A percentile compares a stretch with the other conserved stretches of the same genome.
phyloP scores from a whole-genome alignment of 2,797 vertebrate genomes.

The Pantherophis vulpinus region DNA sequence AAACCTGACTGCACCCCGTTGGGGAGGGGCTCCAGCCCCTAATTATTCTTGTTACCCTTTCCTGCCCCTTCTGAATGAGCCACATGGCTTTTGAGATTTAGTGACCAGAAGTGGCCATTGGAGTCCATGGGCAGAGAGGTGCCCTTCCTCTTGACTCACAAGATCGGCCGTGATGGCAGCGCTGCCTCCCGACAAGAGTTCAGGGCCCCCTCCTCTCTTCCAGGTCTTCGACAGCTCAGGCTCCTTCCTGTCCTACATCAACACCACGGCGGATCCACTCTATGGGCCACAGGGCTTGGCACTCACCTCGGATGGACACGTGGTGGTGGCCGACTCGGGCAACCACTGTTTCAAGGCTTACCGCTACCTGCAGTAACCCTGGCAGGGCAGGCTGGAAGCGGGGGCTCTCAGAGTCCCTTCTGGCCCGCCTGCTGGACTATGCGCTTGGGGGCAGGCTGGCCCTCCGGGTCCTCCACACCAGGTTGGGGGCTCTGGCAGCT shows the following conservation, averaged over 20 bases:
- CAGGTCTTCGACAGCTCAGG: constrained; percentile 95
- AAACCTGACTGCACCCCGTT: neutral
- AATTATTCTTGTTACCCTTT: neutral
- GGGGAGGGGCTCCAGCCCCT: neutral
- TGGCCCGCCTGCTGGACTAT: neutral
- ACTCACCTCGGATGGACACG: constrained; percentile 93
- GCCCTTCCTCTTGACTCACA: neutral
- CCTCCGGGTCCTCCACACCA: neutral
- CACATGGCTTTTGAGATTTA: neutral
- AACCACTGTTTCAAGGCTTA: constrained; percentile 99
- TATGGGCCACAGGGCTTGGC: constrained; percentile 94
- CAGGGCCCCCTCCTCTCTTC: neutral
- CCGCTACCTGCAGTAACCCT: constrained; percentile 91
- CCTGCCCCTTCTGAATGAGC: neutral
- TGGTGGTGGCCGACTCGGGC: constrained; percentile 93
- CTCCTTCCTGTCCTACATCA: constrained; percentile 97
- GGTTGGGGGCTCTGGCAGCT: neutral
- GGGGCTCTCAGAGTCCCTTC: neutral
- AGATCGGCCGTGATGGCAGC: fast-evolving
- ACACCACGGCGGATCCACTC: constrained; percentile 91
- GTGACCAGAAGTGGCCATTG: neutral
- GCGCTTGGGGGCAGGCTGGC: neutral
- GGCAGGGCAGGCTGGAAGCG: neutral
- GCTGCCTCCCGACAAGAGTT: neutral
- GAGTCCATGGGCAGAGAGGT: neutral